Evolutionary conservation across 1,140 invertebrate species (phyloP).

Genomic region (Schmidtea mediterranea): DNA sequence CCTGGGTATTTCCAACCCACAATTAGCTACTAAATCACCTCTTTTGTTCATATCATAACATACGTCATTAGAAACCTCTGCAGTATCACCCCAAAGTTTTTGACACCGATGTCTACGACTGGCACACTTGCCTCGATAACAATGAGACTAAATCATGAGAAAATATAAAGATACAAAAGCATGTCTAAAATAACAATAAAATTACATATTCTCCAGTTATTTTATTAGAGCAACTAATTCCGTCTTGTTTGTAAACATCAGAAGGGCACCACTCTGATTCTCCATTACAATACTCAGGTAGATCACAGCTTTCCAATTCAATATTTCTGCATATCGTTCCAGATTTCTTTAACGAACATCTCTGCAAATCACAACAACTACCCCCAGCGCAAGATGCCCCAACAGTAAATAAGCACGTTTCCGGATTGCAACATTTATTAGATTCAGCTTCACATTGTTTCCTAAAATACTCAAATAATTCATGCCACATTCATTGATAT

Average conservation of each 20-base stretch:
- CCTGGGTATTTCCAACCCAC: too few relatives aligned
- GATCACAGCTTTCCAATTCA: constrained; percentile 56
- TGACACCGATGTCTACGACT: not conserved
- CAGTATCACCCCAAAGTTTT: not conserved
- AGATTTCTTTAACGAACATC: constrained; percentile 32
- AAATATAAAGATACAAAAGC: too few relatives aligned
- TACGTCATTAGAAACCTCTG: too few relatives aligned
- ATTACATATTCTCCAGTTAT: not conserved
- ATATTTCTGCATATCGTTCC: constrained; percentile 46
- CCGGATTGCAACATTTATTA: not conserved
- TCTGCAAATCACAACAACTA: not conserved
- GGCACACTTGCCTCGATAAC: not conserved
- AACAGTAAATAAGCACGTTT: not conserved
- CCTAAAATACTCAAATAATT: too few relatives aligned
- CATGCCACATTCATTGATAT: too few relatives aligned
- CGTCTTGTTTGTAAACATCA: constrained; percentile 73
- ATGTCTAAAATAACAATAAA: not conserved
- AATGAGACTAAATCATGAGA: not conserved
- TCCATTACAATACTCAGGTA: constrained; percentile 79
- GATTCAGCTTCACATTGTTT: not conserved
- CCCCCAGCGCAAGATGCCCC: not conserved
- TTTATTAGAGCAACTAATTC: constrained; percentile 37
- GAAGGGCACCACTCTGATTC: constrained; percentile 64
- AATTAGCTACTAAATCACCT: too few relatives aligned
- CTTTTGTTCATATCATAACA: not conserved